Evolutionary conservation across 2,113 vertebrate species (phyloP).

Genomic region (Felis chaus): DNA sequence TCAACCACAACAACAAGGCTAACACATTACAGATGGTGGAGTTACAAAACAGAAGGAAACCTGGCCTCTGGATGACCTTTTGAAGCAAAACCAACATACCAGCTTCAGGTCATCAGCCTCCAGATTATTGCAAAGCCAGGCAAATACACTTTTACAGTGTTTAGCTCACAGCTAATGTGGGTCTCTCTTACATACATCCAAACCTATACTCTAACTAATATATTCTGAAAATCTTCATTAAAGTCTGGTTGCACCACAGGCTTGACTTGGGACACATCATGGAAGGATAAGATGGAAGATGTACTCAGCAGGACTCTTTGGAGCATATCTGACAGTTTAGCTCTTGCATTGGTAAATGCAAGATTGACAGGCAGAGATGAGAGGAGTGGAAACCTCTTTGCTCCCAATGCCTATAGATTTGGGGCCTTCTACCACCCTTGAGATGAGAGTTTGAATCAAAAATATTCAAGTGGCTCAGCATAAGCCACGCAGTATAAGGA

Average conservation of each 20-base stretch:
- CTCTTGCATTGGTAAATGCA: background rate
- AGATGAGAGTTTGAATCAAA: background rate
- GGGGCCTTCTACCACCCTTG: background rate
- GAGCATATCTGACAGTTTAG: background rate
- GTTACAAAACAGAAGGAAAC: background rate
- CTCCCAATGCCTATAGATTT: background rate
- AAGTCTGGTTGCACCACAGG: background rate
- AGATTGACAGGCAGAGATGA: background rate
- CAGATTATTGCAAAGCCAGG: background rate
- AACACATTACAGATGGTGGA: background rate
- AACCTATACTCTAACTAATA: background rate
- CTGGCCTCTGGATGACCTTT: background rate
- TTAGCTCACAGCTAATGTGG: background rate
- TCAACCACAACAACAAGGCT: background rate
- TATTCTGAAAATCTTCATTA: background rate
- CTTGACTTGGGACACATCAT: background rate
- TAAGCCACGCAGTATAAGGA: background rate
- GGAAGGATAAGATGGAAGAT: background rate
- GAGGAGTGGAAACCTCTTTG: background rate
- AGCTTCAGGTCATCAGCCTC: background rate
- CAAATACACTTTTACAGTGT: background rate
- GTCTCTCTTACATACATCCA: background rate
- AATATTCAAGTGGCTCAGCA: background rate
- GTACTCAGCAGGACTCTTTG: background rate
- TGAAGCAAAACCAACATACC: background rate